Evolutionary conservation across 2,113 vertebrate species (phyloP), one percentile per base, ranked within the genome.

Genomic region (Pituophis catenifer): DNA sequence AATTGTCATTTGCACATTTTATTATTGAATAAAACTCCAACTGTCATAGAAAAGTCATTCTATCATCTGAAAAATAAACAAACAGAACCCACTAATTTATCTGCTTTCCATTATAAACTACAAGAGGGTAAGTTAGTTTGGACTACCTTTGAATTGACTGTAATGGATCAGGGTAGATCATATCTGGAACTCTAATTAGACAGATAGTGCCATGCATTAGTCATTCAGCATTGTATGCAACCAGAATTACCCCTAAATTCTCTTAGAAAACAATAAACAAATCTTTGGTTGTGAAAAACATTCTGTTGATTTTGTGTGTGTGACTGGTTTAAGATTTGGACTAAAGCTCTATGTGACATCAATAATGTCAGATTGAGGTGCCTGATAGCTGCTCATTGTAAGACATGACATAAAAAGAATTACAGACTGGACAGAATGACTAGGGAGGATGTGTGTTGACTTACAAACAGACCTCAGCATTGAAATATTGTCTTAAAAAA

Each of bases 401-500:
- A 15, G 19, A 24, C 26, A 70, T 33, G 48, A 86, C 48, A 93
- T 52, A 62, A 93, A 87, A 55, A 70, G 50, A 75, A 58, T 17
- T 90, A 21, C 17, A 94, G 89, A 62, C 3, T 85, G 12, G 55
- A 52, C 3, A 58, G 21, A 59, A 26, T 91, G 21, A 50, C 52
- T 65, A 24, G 26, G 59, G 11, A 87, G 59, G 11, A 87, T 57
- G 75, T 91, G 9, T 89, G 38, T 81, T 81, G 59, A 91, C 44
- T 93, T 33, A 70, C 38, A 93, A 52, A 85, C 62, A 91, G 29
- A 3, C 86, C 29, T 93, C 86, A 50, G 75, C 53, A 89, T 26
- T 75, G 90, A 91, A 57, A 81, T 29, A 62, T 91, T 91, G 81
- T 93, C 91, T 62, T 59, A 91, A 91, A 58, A 52, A 93, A 75